These are phyloP conservation scores for Sipha flava DNA, from an alignment of 1,140 invertebrate species.

Conservation along the genomic window DNA sequence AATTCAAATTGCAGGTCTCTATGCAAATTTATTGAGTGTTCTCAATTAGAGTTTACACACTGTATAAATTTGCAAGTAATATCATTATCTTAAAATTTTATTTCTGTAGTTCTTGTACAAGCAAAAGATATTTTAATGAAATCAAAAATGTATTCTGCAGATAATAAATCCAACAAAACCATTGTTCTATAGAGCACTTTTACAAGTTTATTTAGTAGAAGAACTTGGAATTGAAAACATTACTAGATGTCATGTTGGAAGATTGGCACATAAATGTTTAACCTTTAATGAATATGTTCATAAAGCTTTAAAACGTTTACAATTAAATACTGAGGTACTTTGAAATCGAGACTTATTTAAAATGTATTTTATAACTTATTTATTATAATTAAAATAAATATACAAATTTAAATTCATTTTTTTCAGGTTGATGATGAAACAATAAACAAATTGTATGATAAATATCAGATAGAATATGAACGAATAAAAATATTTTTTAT, in stretches of 20 bases:
- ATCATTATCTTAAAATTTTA: too few species aligned
- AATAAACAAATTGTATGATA: constrained; percentile 46
- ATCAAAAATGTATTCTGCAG: constrained; percentile 35
- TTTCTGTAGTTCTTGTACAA: too few species aligned
- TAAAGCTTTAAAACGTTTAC: constrained; percentile 52
- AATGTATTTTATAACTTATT: not conserved
- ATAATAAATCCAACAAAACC: constrained; percentile 47
- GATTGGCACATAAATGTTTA: constrained; percentile 49
- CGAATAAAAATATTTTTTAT: constrained; percentile 73
- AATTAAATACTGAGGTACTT: constrained; percentile 38
- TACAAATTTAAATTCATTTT: constrained; percentile 35
- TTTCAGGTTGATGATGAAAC: constrained; percentile 47
- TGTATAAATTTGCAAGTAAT: too few species aligned
- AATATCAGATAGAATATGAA: constrained; percentile 48
- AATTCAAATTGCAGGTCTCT: too few species aligned
- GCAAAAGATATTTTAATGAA: too few species aligned
- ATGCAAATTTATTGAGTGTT: too few species aligned
- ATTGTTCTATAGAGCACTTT: constrained; percentile 61
- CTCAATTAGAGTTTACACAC: too few species aligned
- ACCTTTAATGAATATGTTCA: constrained; percentile 57
- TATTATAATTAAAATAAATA: not conserved
- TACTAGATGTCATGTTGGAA: constrained; percentile 45
- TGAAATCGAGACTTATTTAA: not conserved
- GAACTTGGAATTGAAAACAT: constrained; percentile 33
- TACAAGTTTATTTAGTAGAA: constrained; percentile 55